A percentile compares a stretch with the other conserved stretches of the same genome.
Conservation (phyloP, 1,140 invertebrate genomes). For the Globodera ellingtonae region DNA sequence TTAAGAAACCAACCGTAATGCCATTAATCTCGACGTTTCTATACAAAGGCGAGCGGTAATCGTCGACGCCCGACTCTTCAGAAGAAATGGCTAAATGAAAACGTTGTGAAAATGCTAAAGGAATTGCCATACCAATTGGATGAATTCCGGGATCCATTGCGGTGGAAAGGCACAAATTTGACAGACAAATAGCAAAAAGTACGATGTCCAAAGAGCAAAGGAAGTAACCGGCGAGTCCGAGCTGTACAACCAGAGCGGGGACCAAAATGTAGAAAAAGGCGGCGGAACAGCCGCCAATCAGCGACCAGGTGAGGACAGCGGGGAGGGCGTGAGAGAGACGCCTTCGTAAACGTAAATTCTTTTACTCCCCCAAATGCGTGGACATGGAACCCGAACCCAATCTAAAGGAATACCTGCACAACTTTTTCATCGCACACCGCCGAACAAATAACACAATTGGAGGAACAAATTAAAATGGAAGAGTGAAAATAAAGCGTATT, state of each 20-base stretch:
- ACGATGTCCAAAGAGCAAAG: slow-evolving; percentile 88
- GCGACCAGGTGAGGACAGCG: slow-evolving; percentile 90
- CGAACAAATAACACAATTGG: background rate
- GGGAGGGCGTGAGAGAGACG: slow-evolving; percentile 68
- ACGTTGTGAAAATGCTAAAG: slow-evolving; percentile 18
- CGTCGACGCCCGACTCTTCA: slow-evolving; percentile 72
- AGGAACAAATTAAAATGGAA: background rate
- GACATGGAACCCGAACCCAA: too few relatives aligned
- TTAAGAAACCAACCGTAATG: slow-evolving; percentile 76
- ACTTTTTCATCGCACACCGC: background rate
- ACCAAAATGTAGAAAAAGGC: slow-evolving; percentile 89
- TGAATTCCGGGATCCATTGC: slow-evolving; percentile 99
- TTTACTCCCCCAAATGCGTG: too few relatives aligned
- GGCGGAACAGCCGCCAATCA: slow-evolving; percentile 83
- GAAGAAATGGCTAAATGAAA: slow-evolving; percentile 53
- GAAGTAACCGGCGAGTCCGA: slow-evolving; percentile 71
- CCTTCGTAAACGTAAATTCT: slow-evolving; percentile 8
- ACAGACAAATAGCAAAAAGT: slow-evolving; percentile 91
- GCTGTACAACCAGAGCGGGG: slow-evolving; percentile 37
- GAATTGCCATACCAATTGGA: slow-evolving; percentile 80
- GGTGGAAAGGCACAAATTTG: slow-evolving; percentile 95
- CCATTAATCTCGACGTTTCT: slow-evolving; percentile 91
- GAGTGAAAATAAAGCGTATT: too few relatives aligned
- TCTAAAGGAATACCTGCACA: background rate
- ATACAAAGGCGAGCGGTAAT: slow-evolving; percentile 92